Conservation (phyloP, 2,888 invertebrate species). For the Synanthedon vespiformis region DNA sequence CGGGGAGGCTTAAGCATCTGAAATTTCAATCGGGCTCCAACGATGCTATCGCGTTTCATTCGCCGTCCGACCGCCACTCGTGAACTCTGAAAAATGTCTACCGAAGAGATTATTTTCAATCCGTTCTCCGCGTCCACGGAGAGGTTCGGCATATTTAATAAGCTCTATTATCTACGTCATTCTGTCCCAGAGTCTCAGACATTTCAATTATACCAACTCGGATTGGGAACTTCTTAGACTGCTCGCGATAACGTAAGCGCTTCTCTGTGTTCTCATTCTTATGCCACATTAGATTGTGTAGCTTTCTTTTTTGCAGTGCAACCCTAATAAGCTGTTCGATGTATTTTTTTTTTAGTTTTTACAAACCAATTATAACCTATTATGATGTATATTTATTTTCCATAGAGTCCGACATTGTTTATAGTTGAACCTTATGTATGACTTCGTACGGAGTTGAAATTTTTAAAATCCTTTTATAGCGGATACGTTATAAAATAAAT, state of each 20-base stretch:
- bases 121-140: constrained; percentile 31
- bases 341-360: too few relatives aligned
- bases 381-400: too few relatives aligned
- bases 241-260: background rate
- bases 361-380: too few relatives aligned
- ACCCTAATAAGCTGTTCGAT: too few relatives aligned
- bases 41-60: constrained; percentile 36
- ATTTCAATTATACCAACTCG: constrained; percentile 43
- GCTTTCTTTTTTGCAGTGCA: too few relatives aligned
- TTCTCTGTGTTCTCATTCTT: too few relatives aligned
- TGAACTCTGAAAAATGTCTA: constrained; percentile 42
- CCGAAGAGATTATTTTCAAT: constrained; percentile 51
- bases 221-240: constrained; percentile 23
- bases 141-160: constrained; percentile 57
- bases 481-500: too few relatives aligned
- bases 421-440: too few relatives aligned
- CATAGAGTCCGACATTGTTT: too few relatives aligned
- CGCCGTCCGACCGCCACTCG: constrained; percentile 17
- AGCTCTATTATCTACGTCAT: constrained; percentile 49
- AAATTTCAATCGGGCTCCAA: constrained; percentile 36
- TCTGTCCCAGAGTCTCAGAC: constrained; percentile 31
- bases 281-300: too few relatives aligned
- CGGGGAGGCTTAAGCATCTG: constrained; percentile 33
- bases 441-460: too few relatives aligned
- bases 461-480: too few relatives aligned